Evolutionary conservation across 1,140 invertebrate species (phyloP), one percentile per base, ranked within the genome.

Genomic region (Drosophila repleta): DNA sequence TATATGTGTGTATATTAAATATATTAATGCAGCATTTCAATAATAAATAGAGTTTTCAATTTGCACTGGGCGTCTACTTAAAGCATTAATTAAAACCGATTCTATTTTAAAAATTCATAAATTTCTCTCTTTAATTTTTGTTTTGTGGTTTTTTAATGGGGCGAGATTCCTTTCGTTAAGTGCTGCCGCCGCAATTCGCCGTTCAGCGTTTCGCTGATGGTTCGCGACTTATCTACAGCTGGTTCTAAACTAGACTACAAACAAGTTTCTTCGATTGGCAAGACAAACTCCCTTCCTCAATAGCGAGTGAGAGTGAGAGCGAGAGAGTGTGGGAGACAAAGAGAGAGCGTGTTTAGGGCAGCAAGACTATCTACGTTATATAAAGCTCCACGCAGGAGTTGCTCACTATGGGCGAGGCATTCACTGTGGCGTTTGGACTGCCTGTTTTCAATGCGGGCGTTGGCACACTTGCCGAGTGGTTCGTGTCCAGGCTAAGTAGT

Each of bases 251-350:
- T 82, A 76, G 56, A 71, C 82, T 79, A 87, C 48, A 70, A 73
- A 66, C 79, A 76, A 67, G 64, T 88, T 88, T 88, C 83, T 88
- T 87, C 83, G 79, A 65, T 82, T 87, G 83, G 83, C 83, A 88
- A 88, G 83, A 88, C 51, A 79, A 53, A 32, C 32, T 32, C 62
- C 60, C 62, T 41, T 35, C 51, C 26, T 61, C 32, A 8, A 15
- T 46, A 21, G 18, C 8, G 13, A 32, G 21, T 10, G 18, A 21
- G 18, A 49, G 13, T 48, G 51, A 67, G 29, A 53, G 35, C 39
- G 60, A 53, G 48, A n/a, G 7, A 66, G 20, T 29, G 21, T 32
- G 20, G 58, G 4, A 63, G 11, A 55, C 1, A 55, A 10, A 11
- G 39, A 17, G 46, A 48, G 46, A 55, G 45, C 18, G 3, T 46